A percentile compares a stretch with the other conserved stretches of the same genome.
These are phyloP conservation scores for Latrodectus geometricus DNA, from an alignment of 1,140 invertebrate genomes.

Conservation along the genomic window DNA sequence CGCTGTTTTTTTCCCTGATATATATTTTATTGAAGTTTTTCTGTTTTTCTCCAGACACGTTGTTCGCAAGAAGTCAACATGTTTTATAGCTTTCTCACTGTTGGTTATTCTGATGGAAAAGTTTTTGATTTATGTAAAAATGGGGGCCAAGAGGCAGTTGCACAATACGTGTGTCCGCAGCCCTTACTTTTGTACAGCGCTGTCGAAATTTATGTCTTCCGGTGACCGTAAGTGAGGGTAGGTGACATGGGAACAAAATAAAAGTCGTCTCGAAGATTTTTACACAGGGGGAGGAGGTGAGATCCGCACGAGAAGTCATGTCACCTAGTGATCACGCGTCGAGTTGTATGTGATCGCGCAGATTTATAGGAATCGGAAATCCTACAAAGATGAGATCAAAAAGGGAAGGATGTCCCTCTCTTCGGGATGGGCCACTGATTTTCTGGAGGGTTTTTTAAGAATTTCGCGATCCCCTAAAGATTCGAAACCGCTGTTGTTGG, in stretches of 20 bases:
- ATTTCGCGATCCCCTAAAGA: not conserved
- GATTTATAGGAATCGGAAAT: not conserved
- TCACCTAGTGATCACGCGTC: not conserved
- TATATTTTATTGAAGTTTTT: too few relatives aligned
- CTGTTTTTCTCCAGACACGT: too few relatives aligned
- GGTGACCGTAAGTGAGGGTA: constrained; percentile 50
- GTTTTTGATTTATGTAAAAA: constrained; percentile 51
- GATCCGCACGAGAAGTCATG: not conserved
- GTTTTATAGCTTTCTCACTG: too few relatives aligned
- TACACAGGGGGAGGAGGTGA: not conserved
- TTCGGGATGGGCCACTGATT: not conserved
- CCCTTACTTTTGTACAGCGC: constrained; percentile 39
- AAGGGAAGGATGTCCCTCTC: not conserved
- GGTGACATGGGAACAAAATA: constrained; percentile 44
- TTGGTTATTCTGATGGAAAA: too few relatives aligned
- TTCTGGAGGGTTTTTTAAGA: too few relatives aligned
- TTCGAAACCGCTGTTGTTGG: not conserved
- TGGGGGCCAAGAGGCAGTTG: constrained; percentile 22
- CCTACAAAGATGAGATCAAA: not conserved
- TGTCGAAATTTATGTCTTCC: constrained; percentile 51
- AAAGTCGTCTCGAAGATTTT: not conserved
- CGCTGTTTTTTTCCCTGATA: too few relatives aligned
- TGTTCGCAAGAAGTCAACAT: too few relatives aligned
- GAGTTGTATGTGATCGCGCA: not conserved
- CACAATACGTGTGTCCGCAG: constrained; percentile 50